phyloP scores from a whole-genome alignment of 2,888 invertebrate species.

The Tineola bisselliella region DNA sequence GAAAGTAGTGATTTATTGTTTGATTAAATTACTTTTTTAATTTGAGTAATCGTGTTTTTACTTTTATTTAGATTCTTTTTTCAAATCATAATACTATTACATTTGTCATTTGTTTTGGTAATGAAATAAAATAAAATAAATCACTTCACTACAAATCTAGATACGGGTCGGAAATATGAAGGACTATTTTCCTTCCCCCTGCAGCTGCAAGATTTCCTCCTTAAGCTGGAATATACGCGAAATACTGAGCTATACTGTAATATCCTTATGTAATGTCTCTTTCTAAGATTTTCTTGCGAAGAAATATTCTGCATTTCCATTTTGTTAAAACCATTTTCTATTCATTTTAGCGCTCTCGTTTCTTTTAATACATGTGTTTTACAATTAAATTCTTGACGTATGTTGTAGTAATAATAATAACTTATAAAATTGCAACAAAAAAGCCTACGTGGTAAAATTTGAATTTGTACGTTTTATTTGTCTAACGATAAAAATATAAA shows the following conservation, averaged over 20 bases:
- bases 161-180: not conserved
- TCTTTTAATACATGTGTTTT: not conserved
- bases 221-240: conserved; percentile 8
- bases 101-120: not conserved
- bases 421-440: too few relatives aligned
- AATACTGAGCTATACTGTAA: not conserved
- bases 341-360: not conserved
- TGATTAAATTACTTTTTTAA: not conserved
- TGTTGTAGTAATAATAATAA: too few relatives aligned
- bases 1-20: conserved; percentile 4
- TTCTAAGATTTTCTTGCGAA: conserved; percentile 2
- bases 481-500: not conserved
- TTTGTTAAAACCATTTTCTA: not conserved
- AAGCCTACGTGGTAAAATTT: too few relatives aligned
- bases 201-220: not conserved
- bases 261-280: conserved; percentile 16
- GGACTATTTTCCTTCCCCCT: not conserved
- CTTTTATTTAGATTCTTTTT: not conserved
- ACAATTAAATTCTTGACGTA: too few relatives aligned
- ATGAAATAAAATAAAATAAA: too few relatives aligned
- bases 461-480: not conserved
- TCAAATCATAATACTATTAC: not conserved
- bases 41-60: not conserved
- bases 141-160: too few relatives aligned
- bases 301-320: not conserved